Evolutionary conservation across 2,888 invertebrate species (phyloP).

Genomic region (Epistrophe grossulariae): DNA sequence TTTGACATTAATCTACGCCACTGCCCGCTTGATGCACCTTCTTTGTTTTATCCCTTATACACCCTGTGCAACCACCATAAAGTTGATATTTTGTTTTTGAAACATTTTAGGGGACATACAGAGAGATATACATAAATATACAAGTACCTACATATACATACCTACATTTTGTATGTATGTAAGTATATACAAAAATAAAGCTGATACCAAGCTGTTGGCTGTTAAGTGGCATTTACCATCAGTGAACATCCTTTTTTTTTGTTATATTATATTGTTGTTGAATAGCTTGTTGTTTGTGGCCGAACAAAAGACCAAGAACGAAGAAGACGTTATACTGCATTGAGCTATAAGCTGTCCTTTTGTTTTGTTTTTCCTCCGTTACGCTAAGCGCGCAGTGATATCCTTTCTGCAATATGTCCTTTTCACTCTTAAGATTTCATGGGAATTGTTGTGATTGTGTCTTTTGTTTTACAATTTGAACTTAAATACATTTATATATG

Average conservation of each 20-base stretch:
- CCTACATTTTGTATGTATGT: too few relatives aligned
- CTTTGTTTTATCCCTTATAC: not conserved
- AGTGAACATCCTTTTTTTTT: slow-evolving; percentile 64
- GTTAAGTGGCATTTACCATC: slow-evolving; percentile 76
- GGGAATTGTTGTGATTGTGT: slow-evolving; percentile 63
- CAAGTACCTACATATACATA: not conserved
- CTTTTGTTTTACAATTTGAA: slow-evolving; percentile 59
- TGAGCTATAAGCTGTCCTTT: slow-evolving; percentile 46
- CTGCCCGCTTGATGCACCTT: slow-evolving; percentile 34
- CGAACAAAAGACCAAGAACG: slow-evolving; percentile 56
- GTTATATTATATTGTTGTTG: not conserved
- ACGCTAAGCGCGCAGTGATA: slow-evolving; percentile 40
- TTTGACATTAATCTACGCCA: not conserved
- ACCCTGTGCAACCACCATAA: slow-evolving; percentile 71
- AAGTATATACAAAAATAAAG: slow-evolving; percentile 20
- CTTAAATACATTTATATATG: slow-evolving; percentile 31
- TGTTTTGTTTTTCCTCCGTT: slow-evolving; percentile 41
- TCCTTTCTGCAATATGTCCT: slow-evolving; percentile 41
- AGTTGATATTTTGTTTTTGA: slow-evolving; percentile 71
- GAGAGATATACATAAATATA: not conserved
- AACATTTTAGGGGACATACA: slow-evolving; percentile 17
- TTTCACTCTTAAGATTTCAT: slow-evolving; percentile 63
- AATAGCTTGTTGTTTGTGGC: slow-evolving; percentile 21
- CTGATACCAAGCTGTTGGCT: slow-evolving; percentile 65
- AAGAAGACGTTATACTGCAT: slow-evolving; percentile 47